A percentile compares a stretch with the other conserved stretches of the same genome.
Conservation (phyloP, 2,888 invertebrate species). For the Brachypterus glaber region DNA sequence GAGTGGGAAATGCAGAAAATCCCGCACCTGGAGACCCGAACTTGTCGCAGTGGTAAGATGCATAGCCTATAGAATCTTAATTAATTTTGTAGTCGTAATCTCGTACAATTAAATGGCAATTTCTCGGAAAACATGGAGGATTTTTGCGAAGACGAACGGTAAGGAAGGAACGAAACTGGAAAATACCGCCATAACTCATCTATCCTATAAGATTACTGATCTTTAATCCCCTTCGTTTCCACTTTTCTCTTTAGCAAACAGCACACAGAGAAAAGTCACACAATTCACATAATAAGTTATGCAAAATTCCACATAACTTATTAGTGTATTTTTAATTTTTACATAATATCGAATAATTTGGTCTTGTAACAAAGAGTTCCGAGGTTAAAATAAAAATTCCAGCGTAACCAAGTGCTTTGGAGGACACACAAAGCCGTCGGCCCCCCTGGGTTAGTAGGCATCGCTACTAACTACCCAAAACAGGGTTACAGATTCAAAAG, state of each 20-base stretch:
- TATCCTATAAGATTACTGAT: conserved; percentile 63
- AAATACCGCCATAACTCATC: conserved; percentile 58
- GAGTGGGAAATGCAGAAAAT: conserved; percentile 13
- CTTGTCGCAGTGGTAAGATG: conserved; percentile 38
- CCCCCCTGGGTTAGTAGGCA: too few relatives aligned
- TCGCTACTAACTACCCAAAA: too few relatives aligned
- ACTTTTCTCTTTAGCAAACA: conserved; percentile 44
- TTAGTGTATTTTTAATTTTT: too few relatives aligned
- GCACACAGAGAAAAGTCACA: too few relatives aligned
- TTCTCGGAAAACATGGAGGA: conserved; percentile 42
- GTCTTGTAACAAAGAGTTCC: too few relatives aligned
- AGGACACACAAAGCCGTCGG: too few relatives aligned
- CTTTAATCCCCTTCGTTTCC: conserved; percentile 59
- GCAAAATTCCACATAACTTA: too few relatives aligned
- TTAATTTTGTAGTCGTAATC: conserved; percentile 42
- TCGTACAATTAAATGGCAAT: conserved; percentile 42
- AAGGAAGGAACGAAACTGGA: conserved; percentile 36
- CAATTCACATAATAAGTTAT: too few relatives aligned
- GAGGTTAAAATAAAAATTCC: too few relatives aligned
- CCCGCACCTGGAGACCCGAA: conserved; percentile 36
- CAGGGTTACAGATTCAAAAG: too few relatives aligned
- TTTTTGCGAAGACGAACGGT: conserved; percentile 37
- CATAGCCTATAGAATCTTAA: conserved; percentile 43
- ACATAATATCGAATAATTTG: too few relatives aligned
- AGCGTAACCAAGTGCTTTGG: too few relatives aligned